These are phyloP conservation scores for Hoplodrina ambigua DNA, from an alignment of 2,888 invertebrate genomes.

Conservation along the genomic window DNA sequence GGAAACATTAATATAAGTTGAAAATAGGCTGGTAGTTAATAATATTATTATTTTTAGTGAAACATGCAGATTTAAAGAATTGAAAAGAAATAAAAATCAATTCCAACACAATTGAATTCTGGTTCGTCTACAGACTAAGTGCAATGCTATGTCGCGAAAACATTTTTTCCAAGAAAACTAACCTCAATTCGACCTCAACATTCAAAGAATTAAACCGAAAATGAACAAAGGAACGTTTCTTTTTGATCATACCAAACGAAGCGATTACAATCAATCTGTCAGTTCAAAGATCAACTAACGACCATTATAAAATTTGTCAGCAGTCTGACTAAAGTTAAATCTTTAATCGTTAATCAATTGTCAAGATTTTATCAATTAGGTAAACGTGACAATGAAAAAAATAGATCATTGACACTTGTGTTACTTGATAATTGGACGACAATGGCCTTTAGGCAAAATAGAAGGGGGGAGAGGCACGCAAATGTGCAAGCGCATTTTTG, in stretches of 20 bases:
- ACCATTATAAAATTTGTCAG: conserved; percentile 67
- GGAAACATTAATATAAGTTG: no score
- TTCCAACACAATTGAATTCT: no score
- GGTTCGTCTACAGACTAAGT: no score
- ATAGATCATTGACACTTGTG: conserved; percentile 56
- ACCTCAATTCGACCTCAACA: conserved; percentile 30
- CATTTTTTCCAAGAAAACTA: neutral
- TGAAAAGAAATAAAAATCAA: no score
- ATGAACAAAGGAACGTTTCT: conserved; percentile 41
- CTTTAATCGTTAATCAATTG: conserved; percentile 66
- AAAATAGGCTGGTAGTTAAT: no score
- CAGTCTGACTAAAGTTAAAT: conserved; percentile 63
- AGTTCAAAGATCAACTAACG: conserved; percentile 56
- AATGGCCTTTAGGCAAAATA: conserved; percentile 57
- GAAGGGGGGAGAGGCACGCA: conserved; percentile 23
- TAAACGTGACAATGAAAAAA: conserved; percentile 66
- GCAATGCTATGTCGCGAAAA: neutral
- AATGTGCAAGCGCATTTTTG: conserved; percentile 2
- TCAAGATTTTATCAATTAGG: conserved; percentile 68
- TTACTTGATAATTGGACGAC: conserved; percentile 50
- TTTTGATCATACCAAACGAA: conserved; percentile 48
- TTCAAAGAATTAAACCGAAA: conserved; percentile 27
- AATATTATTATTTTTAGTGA: no score
- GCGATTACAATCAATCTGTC: conserved; percentile 60
- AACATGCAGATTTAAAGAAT: no score